phyloP scores from a whole-genome alignment of 2,888 invertebrate species.

The Thysanoteuthis rhombus region DNA sequence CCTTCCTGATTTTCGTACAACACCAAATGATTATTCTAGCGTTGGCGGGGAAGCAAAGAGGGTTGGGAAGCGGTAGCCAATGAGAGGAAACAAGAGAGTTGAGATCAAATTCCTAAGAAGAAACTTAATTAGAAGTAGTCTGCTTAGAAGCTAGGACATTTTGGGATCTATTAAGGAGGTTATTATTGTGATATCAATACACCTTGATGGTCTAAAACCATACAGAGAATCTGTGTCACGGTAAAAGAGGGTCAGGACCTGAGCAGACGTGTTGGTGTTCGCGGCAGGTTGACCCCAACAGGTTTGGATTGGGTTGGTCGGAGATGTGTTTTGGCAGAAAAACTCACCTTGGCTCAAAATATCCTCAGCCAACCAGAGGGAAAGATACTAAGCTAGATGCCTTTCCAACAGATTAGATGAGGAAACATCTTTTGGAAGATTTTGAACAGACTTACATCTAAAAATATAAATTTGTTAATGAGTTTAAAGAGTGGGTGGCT shows the following conservation, averaged over 20 bases:
- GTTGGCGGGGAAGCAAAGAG: not conserved
- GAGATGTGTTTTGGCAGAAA: not conserved
- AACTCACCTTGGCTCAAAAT: not conserved
- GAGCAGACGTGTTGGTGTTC: not conserved
- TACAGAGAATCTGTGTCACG: not conserved
- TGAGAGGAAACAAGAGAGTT: not conserved
- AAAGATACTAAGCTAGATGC: not conserved
- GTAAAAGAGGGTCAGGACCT: not conserved
- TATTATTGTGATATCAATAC: slow-evolving; percentile 16
- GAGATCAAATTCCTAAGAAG: slow-evolving; percentile 23
- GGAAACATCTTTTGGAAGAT: not conserved
- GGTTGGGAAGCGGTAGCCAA: not conserved
- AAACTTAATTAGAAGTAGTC: slow-evolving; percentile 23
- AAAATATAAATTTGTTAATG: not conserved
- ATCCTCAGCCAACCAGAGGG: not conserved
- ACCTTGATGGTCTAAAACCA: not conserved
- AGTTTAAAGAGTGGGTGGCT: not conserved
- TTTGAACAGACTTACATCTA: not conserved
- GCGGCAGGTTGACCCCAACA: not conserved
- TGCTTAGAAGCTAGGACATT: slow-evolving; percentile 22
- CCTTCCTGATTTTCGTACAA: slow-evolving; percentile 25
- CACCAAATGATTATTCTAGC: slow-evolving; percentile 26
- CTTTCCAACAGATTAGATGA: not conserved
- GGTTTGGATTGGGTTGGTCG: not conserved
- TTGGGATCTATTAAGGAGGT: not conserved